Conservation (phyloP, 1,140 invertebrate species). For the Capitella teleta region DNA sequence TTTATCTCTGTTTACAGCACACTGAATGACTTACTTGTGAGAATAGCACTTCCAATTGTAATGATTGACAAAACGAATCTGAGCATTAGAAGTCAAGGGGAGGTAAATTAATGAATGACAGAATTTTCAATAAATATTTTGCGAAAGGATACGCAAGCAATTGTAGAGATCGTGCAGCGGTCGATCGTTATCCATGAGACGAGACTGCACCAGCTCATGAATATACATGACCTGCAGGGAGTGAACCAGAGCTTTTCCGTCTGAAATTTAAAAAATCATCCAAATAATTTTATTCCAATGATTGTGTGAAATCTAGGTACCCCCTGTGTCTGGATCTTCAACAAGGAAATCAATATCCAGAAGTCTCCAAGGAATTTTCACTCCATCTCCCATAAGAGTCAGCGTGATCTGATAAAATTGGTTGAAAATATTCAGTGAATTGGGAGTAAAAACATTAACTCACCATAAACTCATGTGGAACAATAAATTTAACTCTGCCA, state of each 20-base stretch:
- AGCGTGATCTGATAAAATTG: constrained; percentile 54
- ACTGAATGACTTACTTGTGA: background rate
- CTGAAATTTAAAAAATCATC: constrained; percentile 44
- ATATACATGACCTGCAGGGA: constrained; percentile 76
- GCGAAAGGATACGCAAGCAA: constrained; percentile 53
- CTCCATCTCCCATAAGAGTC: constrained; percentile 92
- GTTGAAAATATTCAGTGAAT: no score
- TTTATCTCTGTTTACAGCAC: background rate
- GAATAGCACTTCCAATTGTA: constrained; percentile 65
- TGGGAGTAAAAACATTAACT: constrained; percentile 26
- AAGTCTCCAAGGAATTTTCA: constrained; percentile 83
- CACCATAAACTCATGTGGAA: constrained; percentile 87
- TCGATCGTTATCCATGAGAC: constrained; percentile 68
- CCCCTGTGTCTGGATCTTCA: constrained; percentile 90
- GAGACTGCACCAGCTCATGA: constrained; percentile 77
- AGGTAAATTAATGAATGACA: no score
- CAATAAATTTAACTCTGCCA: constrained; percentile 84
- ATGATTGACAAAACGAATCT: constrained; percentile 84
- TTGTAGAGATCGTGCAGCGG: constrained; percentile 76
- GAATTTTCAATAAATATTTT: no score
- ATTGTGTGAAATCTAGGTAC: constrained; percentile 34
- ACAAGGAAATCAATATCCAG: constrained; percentile 90
- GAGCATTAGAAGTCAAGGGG: no score
- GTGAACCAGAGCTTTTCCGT: constrained; percentile 89
- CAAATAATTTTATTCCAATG: background rate